A percentile compares a stretch with the other conserved stretches of the same genome.
phyloP scores from a whole-genome alignment of 2,888 invertebrate species.

The Pomacea canaliculata region DNA sequence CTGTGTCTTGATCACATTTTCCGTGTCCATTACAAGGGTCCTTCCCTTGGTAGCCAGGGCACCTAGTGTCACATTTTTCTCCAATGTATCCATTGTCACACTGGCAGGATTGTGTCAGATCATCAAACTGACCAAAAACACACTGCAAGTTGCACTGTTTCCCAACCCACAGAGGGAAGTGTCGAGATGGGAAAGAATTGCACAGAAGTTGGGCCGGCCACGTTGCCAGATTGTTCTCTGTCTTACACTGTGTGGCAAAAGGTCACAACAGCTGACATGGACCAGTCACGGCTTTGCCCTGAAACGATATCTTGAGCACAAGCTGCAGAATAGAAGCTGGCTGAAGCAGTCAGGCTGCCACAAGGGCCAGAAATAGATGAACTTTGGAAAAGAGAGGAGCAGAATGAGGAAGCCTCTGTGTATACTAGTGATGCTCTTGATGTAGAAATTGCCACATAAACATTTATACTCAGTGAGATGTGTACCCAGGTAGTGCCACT shows the following conservation, averaged over 20 bases:
- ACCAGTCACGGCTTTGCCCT: slow-evolving; percentile 8
- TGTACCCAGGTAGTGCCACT: slow-evolving; percentile 30
- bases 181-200: slow-evolving; percentile 31
- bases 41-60: slow-evolving; percentile 33
- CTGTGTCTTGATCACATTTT: slow-evolving; percentile 35
- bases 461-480: slow-evolving; percentile 4
- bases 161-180: slow-evolving; percentile 35
- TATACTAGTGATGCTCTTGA: background rate
- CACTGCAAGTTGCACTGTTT: slow-evolving; percentile 29
- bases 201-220: slow-evolving; percentile 39
- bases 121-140: slow-evolving; percentile 31
- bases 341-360: background rate
- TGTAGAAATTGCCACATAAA: background rate
- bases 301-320: slow-evolving; percentile 10
- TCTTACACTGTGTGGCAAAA: slow-evolving; percentile 35
- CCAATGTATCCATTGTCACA: slow-evolving; percentile 48
- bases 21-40: slow-evolving; percentile 42
- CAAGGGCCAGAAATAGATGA: background rate
- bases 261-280: slow-evolving; percentile 26
- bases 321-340: background rate
- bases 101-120: slow-evolving; percentile 27
- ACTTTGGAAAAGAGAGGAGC: background rate
- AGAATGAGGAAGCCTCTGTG: background rate
- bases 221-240: background rate
- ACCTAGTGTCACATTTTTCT: slow-evolving; percentile 33